Percentiles rank a stretch among this genome's conserved stretches.
These are phyloP conservation scores for Helleia helle DNA, from an alignment of 2,888 invertebrate genomes.

Conservation along the genomic window DNA sequence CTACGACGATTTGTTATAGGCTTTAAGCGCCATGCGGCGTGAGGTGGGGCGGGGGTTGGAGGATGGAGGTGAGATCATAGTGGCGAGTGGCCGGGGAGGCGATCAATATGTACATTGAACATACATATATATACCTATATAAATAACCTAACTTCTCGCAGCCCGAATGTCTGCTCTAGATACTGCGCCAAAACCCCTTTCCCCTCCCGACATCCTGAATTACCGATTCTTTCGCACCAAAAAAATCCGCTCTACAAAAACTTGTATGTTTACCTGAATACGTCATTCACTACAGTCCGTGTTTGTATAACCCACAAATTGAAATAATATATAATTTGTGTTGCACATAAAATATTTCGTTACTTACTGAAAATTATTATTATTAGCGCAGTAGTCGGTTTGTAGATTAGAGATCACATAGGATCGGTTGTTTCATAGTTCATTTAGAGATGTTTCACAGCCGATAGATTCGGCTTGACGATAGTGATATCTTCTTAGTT, in stretches of 20 bases:
- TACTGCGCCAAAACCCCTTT: constrained; percentile 68
- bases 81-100: constrained; percentile 72
- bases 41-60: constrained; percentile 47
- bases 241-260: constrained; percentile 11
- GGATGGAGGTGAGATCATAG: constrained; percentile 74
- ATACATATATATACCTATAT: constrained; percentile 68
- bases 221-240: constrained; percentile 37
- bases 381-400: too few species aligned
- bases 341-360: too few species aligned
- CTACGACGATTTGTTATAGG: constrained; percentile 28
- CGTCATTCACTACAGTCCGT: not conserved
- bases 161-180: constrained; percentile 70
- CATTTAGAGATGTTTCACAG: too few species aligned
- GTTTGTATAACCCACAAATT: not conserved
- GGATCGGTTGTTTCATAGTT: too few species aligned
- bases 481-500: too few species aligned
- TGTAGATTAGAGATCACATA: too few species aligned
- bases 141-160: constrained; percentile 70
- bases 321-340: too few species aligned
- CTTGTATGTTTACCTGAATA: not conserved
- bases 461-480: too few species aligned
- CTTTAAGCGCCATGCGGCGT: constrained; percentile 53
- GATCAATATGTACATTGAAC: constrained; percentile 74
- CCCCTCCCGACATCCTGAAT: constrained; percentile 37
- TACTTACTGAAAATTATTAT: too few species aligned